A percentile compares a stretch with the other conserved stretches of the same genome.
Conservation (phyloP, 2,113 vertebrate genomes). For the Microcebus lehilahytsara region DNA sequence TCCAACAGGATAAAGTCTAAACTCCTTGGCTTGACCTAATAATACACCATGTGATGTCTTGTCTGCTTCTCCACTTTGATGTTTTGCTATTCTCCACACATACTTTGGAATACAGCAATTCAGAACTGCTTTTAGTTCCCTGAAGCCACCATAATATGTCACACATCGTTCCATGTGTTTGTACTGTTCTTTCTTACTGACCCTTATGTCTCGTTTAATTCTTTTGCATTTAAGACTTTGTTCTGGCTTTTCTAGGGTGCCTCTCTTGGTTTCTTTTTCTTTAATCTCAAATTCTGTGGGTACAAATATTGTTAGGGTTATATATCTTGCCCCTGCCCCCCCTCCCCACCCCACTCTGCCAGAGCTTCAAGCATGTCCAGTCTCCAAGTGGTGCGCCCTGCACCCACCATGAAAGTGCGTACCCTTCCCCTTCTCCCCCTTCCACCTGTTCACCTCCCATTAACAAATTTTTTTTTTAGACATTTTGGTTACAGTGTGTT, state of each 20-base stretch:
- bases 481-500: too few species aligned
- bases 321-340: too few species aligned
- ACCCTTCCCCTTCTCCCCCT: too few species aligned
- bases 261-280: not conserved
- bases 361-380: too few species aligned
- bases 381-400: too few species aligned
- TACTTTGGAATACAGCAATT: not conserved
- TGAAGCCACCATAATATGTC: not conserved
- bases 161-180: not conserved
- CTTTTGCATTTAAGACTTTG: not conserved
- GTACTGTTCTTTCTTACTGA: not conserved
- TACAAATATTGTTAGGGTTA: too few species aligned
- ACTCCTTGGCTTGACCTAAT: not conserved
- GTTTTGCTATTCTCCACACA: not conserved
- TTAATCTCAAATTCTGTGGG: too few species aligned
- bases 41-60: not conserved
- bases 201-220: not conserved
- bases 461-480: too few species aligned
- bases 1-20: not conserved
- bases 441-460: too few species aligned
- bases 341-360: too few species aligned
- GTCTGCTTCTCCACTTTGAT: not conserved
- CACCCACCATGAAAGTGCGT: too few species aligned
- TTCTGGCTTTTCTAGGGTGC: not conserved
- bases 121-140: not conserved